These are phyloP conservation scores for Allolobophora icterica DNA, from an alignment of 2,888 invertebrate genomes.

Conservation along the genomic window DNA sequence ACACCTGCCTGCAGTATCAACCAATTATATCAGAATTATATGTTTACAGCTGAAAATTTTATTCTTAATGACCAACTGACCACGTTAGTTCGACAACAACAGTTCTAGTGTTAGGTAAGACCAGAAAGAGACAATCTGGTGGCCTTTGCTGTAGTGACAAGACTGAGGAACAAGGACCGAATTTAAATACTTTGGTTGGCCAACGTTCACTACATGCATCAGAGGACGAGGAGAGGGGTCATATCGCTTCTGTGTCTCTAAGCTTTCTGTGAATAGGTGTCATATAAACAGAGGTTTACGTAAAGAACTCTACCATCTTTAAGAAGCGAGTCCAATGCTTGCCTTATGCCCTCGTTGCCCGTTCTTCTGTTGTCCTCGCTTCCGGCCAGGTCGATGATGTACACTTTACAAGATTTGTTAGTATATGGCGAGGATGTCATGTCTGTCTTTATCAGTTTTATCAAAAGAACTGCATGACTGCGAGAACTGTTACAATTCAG, in stretches of 20 bases:
- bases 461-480: slow-evolving; percentile 60
- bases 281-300: background rate
- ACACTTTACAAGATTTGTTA: slow-evolving; percentile 56
- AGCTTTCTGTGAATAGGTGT: background rate
- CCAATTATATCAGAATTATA: background rate
- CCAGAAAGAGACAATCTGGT: no score
- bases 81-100: no score
- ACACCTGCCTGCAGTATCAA: background rate
- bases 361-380: slow-evolving; percentile 61
- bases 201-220: no score
- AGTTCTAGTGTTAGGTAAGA: no score
- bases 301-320: background rate
- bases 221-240: no score
- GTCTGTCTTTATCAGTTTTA: slow-evolving; percentile 52
- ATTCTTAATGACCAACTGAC: no score
- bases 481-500: slow-evolving; percentile 58
- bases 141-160: no score
- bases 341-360: slow-evolving; percentile 61
- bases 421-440: slow-evolving; percentile 48
- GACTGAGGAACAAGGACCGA: no score
- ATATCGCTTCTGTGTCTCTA: no score
- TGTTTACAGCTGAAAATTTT: background rate
- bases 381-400: slow-evolving; percentile 62
- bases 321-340: background rate
- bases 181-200: no score